Evolutionary conservation across 2,113 vertebrate genomes (phyloP), one percentile per base, ranked within the genome.

Genomic region (Microtus ochrogaster): DNA sequence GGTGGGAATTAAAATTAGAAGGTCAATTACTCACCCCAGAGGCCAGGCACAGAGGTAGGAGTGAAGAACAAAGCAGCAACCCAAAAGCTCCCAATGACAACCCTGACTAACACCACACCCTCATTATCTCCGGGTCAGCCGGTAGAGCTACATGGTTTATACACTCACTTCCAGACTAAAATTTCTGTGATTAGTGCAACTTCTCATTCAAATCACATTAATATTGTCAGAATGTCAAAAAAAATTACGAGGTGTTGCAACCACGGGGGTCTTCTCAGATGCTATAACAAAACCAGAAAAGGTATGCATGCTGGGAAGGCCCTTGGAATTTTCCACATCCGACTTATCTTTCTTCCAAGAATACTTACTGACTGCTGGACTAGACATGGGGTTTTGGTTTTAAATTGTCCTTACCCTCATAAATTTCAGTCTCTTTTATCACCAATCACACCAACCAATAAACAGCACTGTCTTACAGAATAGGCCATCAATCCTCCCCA

Each of bases 241-340:
- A 77, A 49, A 26, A 61, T 39, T 39, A 44, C 0, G 2, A 63
- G 19, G 66, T 36, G 17, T 39, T 66, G 39, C 33, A 26, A 55
- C 14, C 6, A 70, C 12, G 8, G 2, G 2, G 0, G 74, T 58
- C 73, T 66, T n/a, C 30, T 39, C n/a, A 26, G 0, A 61, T 36
- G 41, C 39, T 39, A n/a, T 74, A 55, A 11, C 4, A 82, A 47
- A 82, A 65, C 49, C 73, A 11, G 82, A 87, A 58, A 16, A 70
- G 61, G 11, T 0, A 19, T 21, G 17, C 5, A 3, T 68, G 30
- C 2, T 30, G 8, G 39, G 26, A 14, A 30, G 36, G 24, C n/a
- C 1, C 2, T 28, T 13, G 5, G 19, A 36, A 16, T 24, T 36
- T 82, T 81, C 49, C 41, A 22, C 26, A 14, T 49, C 82, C n/a